Conservation (phyloP, 2,113 vertebrate species). For the Ceyx cyanopectus region DNA sequence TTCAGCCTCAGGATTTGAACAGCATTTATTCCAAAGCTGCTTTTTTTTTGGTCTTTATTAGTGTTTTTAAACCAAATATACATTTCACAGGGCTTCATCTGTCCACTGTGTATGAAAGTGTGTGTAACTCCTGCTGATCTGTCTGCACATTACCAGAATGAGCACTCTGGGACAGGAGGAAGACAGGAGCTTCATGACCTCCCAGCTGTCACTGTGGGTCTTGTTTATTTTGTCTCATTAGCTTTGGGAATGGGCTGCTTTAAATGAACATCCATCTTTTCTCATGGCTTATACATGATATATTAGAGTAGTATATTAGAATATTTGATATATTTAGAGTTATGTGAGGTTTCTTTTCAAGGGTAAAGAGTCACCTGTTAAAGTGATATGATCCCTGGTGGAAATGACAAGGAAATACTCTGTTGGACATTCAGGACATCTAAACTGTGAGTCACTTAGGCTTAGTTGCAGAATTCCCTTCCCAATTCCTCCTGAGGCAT, state of each 20-base stretch:
- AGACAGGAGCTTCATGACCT: slow-evolving; percentile 71
- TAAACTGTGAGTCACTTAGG: background rate
- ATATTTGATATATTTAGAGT: background rate
- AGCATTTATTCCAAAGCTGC: background rate
- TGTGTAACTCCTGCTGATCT: slow-evolving; percentile 78
- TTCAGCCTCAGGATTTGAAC: background rate
- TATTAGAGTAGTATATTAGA: too few species aligned
- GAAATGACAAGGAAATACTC: background rate
- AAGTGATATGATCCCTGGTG: background rate
- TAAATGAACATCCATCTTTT: slow-evolving; percentile 42
- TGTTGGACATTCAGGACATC: background rate
- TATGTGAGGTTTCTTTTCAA: background rate
- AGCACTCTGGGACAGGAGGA: slow-evolving; percentile 72
- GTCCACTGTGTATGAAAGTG: slow-evolving; percentile 82
- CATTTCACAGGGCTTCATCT: slow-evolving; percentile 86
- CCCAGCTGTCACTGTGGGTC: slow-evolving; percentile 76
- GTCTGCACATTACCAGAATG: slow-evolving; percentile 80
- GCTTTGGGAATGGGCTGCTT: slow-evolving; percentile 73
- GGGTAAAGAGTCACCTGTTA: background rate
- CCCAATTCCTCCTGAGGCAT: background rate
- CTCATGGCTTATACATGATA: background rate
- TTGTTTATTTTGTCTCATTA: slow-evolving; percentile 71
- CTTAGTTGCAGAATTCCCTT: background rate
- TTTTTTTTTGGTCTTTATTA: background rate
- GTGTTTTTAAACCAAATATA: slow-evolving; percentile 61